Evolutionary conservation across 1,140 invertebrate species (phyloP), one percentile per base, ranked within the genome.

Genomic region (Trissolcus basalis): DNA sequence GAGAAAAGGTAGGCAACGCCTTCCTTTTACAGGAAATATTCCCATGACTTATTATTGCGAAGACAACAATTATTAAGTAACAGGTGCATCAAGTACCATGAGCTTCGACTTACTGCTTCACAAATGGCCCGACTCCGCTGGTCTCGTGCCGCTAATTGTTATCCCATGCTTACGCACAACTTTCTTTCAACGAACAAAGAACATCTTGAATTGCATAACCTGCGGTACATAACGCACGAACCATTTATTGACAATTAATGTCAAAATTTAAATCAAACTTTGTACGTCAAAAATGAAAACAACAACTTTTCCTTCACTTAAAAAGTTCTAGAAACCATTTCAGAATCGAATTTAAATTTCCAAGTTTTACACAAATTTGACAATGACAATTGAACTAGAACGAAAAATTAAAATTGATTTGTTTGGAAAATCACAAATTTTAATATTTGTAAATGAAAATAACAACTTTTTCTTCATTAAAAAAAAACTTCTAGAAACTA

Each of bases 21-120:
- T 82, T 75, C 77, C 82, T 82, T 78, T 81, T 80, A 79, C 82
- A 85, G 82, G 81, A 86, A 87, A 84, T 55, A 5, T 87, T 88
- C 87, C 80, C 87, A 88, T 69, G 79, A 79, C 77, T 65, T 81
- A 63, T 76, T 73, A 88, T 88, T 88, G 86, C 88, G 54, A 71
- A 59, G 80, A 27, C 19, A 55, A 53, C 41, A 19, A 50, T 1
- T 56, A 71, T 82, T 80, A 71, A 73, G 80, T 72, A 81, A 81
- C 70, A 65, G 71, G 55, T 68, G 76, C 61, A 73, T 68, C 73
- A 51, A 74, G 49, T 70, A 69, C 65, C 71, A 49, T 59, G 56
- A 59, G 48, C 2, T 60, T 69, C 55, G 59, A 75, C 83, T 74
- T 72, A 77, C 50, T 50, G 51, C 65, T 64, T 77, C 39, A 69